Percentiles rank a stretch among this genome's conserved stretches.
These are phyloP conservation scores for Ivindomyrus marchei DNA, from an alignment of 2,113 vertebrate genomes.

Conservation along the genomic window DNA sequence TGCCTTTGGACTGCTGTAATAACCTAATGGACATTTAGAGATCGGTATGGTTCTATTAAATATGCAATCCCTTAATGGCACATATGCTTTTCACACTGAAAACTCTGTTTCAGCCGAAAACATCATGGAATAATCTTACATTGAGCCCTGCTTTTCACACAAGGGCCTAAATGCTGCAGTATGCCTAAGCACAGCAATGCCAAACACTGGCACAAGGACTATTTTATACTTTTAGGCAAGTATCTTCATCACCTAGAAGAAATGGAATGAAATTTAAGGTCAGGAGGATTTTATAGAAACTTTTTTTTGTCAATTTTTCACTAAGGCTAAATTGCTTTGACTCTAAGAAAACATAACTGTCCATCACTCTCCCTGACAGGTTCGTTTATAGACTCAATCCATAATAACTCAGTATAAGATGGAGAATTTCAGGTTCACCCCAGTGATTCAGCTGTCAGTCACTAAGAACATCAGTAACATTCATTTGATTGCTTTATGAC, in stretches of 20 bases:
- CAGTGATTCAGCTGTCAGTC: constrained; percentile 3
- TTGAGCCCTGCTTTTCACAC: no score
- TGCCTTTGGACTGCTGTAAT: neutral
- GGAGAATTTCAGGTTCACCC: neutral
- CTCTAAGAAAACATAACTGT: neutral
- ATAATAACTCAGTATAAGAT: neutral
- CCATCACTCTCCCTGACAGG: constrained; percentile 12
- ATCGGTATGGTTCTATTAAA: neutral
- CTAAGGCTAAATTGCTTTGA: neutral
- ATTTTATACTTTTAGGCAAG: neutral
- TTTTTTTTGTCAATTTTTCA: neutral
- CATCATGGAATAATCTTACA: neutral
- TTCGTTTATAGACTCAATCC: neutral
- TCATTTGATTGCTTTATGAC: neutral
- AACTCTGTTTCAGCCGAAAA: neutral
- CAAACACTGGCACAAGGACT: neutral
- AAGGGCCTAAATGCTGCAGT: neutral
- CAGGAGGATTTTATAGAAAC: neutral
- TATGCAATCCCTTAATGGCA: neutral
- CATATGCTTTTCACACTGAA: neutral
- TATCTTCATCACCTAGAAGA: neutral
- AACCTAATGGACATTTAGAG: neutral
- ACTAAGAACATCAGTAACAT: neutral
- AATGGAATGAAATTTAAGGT: neutral
- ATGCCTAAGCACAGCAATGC: neutral